These are phyloP conservation scores for Drosophila kuntzei DNA, from an alignment of 2,888 invertebrate genomes.

Conservation along the genomic window DNA sequence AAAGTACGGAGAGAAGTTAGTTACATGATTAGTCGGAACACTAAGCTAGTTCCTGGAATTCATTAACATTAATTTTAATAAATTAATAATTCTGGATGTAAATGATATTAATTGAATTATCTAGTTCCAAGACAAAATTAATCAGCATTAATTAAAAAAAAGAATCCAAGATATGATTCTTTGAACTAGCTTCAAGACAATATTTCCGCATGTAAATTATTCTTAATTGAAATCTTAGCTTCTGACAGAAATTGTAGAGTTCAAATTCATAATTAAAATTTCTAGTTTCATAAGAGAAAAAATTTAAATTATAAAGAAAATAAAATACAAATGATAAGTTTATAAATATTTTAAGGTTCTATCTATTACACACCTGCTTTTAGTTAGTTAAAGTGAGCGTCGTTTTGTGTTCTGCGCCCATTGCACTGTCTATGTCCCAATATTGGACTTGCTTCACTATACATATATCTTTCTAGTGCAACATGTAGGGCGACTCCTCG, in stretches of 20 bases:
- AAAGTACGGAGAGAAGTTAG: neutral
- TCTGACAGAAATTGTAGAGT: no score
- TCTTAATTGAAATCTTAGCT: no score
- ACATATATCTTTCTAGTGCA: constrained; percentile 70
- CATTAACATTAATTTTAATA: no score
- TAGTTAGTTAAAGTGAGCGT: constrained; percentile 41
- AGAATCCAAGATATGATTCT: no score
- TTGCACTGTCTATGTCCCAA: constrained; percentile 71
- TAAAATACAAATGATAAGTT: neutral
- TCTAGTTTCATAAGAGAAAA: no score
- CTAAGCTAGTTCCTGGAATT: neutral
- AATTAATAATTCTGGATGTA: no score
- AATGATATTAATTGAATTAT: no score
- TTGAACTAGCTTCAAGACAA: no score
- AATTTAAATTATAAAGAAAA: neutral
- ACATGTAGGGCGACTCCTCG: constrained; percentile 84
- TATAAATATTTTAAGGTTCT: neutral
- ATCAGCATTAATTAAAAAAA: no score
- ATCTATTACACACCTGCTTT: constrained; percentile 54
- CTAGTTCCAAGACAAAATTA: no score
- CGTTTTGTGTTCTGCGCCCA: constrained; percentile 43
- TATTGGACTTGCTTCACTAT: neutral
- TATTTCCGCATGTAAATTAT: no score
- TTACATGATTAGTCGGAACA: neutral
- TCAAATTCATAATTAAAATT: no score